Evolutionary conservation across 35 echinoderm and acorn worm species (phyloP).

Genomic region (Apostichopus parvimensis): DNA sequence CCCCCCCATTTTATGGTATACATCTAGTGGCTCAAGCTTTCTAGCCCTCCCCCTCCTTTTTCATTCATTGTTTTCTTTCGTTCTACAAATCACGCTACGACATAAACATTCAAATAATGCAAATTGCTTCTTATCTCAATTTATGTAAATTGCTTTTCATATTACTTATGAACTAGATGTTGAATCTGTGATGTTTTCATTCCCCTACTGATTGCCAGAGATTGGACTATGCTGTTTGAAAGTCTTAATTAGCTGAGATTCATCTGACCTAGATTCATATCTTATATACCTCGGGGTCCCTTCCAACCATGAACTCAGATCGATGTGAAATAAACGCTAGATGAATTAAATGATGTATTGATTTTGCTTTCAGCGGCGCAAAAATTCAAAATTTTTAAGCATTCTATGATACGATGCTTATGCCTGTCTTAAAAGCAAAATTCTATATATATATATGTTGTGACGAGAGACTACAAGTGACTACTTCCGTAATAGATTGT

Average conservation of each 20-base stretch:
- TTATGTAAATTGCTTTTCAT: background rate
- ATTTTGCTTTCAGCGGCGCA: background rate
- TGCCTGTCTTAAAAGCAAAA: background rate
- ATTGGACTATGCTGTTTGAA: background rate
- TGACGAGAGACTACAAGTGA: background rate
- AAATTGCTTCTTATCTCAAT: background rate
- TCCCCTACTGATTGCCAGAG: background rate
- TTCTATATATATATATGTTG: background rate
- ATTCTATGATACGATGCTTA: background rate
- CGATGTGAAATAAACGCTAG: background rate
- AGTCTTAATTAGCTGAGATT: constrained; percentile 4
- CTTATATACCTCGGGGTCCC: background rate
- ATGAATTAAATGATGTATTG: constrained; percentile 1
- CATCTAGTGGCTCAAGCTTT: too few relatives aligned
- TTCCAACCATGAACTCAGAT: background rate
- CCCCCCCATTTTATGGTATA: too few relatives aligned
- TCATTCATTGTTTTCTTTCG: too few relatives aligned
- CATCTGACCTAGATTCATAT: constrained; percentile 4
- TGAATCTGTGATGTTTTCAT: background rate
- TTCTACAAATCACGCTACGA: background rate
- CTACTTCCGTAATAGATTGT: background rate
- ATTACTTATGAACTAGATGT: background rate
- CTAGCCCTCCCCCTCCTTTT: too few relatives aligned
- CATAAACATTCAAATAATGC: background rate
- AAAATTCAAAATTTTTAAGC: background rate